Evolutionary conservation across 2,888 invertebrate species (phyloP).

Genomic region (Pyrochroa serraticornis): DNA sequence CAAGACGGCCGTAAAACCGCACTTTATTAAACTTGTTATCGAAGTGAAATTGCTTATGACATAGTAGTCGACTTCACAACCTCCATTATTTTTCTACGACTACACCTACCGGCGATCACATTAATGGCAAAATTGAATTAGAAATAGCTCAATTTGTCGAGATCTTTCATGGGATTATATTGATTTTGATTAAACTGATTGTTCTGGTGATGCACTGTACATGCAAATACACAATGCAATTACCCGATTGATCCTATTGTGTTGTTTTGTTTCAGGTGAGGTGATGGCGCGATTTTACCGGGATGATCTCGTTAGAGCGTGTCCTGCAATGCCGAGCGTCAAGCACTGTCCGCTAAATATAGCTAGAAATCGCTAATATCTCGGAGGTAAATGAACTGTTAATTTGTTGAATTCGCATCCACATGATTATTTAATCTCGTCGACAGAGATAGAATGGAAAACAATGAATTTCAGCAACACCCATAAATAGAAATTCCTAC

Average conservation of each 20-base stretch:
- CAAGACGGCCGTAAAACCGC: constrained; percentile 28
- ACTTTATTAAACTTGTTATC: constrained; percentile 38
- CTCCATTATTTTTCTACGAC: constrained; percentile 7
- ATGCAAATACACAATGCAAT: background rate
- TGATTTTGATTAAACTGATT: constrained; percentile 1
- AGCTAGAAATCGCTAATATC: constrained; percentile 1
- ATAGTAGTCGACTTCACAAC: constrained; percentile 18
- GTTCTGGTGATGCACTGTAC: background rate
- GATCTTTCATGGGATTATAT: background rate
- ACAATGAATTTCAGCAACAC: no score
- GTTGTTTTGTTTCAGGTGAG: constrained; percentile 26
- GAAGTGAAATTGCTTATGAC: constrained; percentile 35
- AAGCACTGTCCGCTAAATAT: constrained; percentile 2
- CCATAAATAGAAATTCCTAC: no score
- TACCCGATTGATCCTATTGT: constrained; percentile 8
- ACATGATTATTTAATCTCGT: no score
- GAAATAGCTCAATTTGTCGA: background rate
- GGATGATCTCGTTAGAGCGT: no score
- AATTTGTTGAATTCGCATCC: no score
- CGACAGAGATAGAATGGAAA: no score
- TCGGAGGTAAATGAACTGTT: constrained; percentile 7
- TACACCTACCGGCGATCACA: background rate
- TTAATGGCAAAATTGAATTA: no score
- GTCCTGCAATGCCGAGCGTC: background rate
- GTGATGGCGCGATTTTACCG: no score